A percentile compares a stretch with the other conserved stretches of the same genome.
Evolutionary conservation across 2,888 invertebrate genomes (phyloP).

Genomic region (Macrophya alboannulata): DNA sequence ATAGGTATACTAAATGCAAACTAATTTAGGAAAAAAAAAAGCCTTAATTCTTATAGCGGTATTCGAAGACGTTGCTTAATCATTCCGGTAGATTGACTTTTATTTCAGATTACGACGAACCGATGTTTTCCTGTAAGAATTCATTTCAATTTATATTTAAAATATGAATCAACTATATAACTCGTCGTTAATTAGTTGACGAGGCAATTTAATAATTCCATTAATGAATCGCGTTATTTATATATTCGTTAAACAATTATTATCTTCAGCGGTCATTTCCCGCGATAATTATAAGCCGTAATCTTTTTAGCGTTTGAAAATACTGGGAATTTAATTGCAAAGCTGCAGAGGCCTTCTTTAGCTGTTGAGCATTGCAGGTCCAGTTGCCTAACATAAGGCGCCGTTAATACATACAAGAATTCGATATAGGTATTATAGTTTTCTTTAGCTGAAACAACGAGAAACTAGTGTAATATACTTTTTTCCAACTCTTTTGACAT

Average conservation of each 20-base stretch:
- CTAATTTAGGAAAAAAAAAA: not conserved
- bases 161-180: not conserved
- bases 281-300: constrained; percentile 1
- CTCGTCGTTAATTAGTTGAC: not conserved
- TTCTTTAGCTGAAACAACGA: not conserved
- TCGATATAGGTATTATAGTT: no score
- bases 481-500: not conserved
- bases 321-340: not conserved
- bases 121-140: not conserved
- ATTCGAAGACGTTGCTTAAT: not conserved
- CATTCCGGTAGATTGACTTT: not conserved
- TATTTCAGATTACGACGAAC: no score
- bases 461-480: not conserved
- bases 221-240: not conserved
- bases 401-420: no score
- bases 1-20: not conserved
- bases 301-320: not conserved
- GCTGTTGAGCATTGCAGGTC: not conserved
- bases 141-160: not conserved
- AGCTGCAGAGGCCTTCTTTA: not conserved
- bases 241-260: not conserved
- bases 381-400: not conserved
- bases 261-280: not conserved
- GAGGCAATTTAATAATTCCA: not conserved
- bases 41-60: not conserved